A percentile compares a stretch with the other conserved stretches of the same genome.
These are phyloP conservation scores for Aleadryas rufinucha DNA, from an alignment of 2,113 vertebrate species.

Conservation along the genomic window DNA sequence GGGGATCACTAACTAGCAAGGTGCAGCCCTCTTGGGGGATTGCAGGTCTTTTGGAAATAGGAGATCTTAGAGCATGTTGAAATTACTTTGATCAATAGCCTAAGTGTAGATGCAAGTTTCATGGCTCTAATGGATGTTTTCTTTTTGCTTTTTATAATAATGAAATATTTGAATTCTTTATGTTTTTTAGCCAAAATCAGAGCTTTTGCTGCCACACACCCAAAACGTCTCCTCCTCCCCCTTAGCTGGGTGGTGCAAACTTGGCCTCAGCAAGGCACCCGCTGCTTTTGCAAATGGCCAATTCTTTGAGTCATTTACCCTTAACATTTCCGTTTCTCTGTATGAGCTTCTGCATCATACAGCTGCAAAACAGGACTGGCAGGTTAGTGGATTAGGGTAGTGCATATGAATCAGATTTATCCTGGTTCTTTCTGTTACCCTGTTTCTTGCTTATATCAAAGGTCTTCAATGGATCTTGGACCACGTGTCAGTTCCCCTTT, in stretches of 20 bases:
- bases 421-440: not conserved
- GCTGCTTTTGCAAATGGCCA: rapidly evolving
- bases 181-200: not conserved
- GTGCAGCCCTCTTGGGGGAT: not conserved
- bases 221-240: not conserved
- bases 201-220: not conserved
- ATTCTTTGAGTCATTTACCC: not conserved
- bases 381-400: not conserved
- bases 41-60: not conserved
- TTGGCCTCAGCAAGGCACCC: not conserved
- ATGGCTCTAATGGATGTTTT: not conserved
- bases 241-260: not conserved
- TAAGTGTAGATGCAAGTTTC: not conserved
- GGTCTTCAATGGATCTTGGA: not conserved
- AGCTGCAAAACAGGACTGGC: not conserved
- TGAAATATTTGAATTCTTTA: not conserved
- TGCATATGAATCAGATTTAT: not conserved
- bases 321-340: not conserved
- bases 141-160: not conserved
- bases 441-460: not conserved
- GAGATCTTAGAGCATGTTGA: not conserved
- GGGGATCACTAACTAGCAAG: not conserved
- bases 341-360: not conserved
- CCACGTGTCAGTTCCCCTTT: not conserved
- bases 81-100: not conserved